A percentile compares a stretch with the other conserved stretches of the same genome.
phyloP scores from a whole-genome alignment of 2,113 vertebrate genomes.

The Podilymbus podiceps region DNA sequence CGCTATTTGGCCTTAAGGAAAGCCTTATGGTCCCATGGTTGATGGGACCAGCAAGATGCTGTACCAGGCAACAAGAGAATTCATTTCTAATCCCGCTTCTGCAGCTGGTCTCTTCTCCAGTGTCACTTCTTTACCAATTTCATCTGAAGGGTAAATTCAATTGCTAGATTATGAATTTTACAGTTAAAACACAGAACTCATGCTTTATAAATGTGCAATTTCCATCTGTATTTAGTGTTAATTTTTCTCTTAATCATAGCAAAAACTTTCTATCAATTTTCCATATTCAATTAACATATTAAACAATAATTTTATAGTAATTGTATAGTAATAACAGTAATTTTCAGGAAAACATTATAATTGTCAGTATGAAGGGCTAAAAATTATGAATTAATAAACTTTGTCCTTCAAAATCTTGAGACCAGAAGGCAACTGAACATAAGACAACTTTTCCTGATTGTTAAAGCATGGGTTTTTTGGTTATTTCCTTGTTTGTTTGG shows the following conservation, averaged over 20 bases:
- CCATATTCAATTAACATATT: background rate
- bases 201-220: background rate
- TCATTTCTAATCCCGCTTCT: background rate
- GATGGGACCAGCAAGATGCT: background rate
- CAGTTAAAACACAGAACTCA: background rate
- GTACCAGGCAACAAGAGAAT: background rate
- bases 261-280: background rate
- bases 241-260: background rate
- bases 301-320: background rate
- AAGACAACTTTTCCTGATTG: background rate
- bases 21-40: background rate
- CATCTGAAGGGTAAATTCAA: background rate
- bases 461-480: rapidly evolving
- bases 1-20: background rate
- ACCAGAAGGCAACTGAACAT: background rate
- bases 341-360: background rate
- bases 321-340: background rate
- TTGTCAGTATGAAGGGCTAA: background rate
- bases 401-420: background rate
- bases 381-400: background rate
- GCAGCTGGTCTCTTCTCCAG: background rate
- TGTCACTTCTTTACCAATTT: background rate
- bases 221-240: background rate
- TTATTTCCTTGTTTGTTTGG: background rate
- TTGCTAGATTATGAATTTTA: background rate